These are phyloP conservation scores for Acleris literana DNA, from an alignment of 2,888 invertebrate species.

Conservation along the genomic window DNA sequence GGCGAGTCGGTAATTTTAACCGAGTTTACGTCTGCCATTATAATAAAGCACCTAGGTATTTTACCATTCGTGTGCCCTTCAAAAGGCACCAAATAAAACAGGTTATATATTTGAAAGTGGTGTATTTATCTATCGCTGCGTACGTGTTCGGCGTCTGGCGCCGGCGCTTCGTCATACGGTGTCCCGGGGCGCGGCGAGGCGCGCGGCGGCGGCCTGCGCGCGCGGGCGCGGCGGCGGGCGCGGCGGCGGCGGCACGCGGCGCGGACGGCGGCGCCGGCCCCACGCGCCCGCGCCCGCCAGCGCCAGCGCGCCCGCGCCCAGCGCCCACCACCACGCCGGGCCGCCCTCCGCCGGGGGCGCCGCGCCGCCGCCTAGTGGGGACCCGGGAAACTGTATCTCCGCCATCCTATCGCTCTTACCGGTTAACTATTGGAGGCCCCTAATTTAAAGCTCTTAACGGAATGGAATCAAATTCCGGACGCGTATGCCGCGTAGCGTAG, in stretches of 20 bases:
- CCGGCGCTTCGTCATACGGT: conserved; percentile 72
- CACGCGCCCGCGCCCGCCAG: conserved; percentile 52
- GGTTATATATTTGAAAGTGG: conserved; percentile 61
- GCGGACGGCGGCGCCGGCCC: conserved; percentile 70
- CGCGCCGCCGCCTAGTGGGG: conserved; percentile 55
- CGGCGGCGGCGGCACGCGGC: conserved; percentile 66
- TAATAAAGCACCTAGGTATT: conserved; percentile 2
- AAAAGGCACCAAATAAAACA: conserved; percentile 46
- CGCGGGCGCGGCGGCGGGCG: conserved; percentile 70
- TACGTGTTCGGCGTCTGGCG: conserved; percentile 48
- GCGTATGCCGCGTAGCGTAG: too few species aligned
- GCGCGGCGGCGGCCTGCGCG: conserved; percentile 64
- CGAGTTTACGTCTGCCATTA: too few species aligned
- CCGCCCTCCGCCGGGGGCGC: conserved; percentile 47
- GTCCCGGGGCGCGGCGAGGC: conserved; percentile 68
- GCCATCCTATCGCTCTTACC: not conserved
- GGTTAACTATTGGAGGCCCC: not conserved
- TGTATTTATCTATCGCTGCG: conserved; percentile 64
- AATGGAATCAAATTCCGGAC: too few species aligned
- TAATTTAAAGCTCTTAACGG: too few species aligned
- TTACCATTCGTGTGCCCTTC: not conserved
- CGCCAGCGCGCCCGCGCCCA: conserved; percentile 49
- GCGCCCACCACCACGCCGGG: conserved; percentile 54
- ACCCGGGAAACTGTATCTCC: conserved; percentile 35
- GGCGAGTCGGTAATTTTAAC: too few species aligned